Evolutionary conservation across 2,888 invertebrate genomes (phyloP).

Genomic region (Drosophila stalkeri): DNA sequence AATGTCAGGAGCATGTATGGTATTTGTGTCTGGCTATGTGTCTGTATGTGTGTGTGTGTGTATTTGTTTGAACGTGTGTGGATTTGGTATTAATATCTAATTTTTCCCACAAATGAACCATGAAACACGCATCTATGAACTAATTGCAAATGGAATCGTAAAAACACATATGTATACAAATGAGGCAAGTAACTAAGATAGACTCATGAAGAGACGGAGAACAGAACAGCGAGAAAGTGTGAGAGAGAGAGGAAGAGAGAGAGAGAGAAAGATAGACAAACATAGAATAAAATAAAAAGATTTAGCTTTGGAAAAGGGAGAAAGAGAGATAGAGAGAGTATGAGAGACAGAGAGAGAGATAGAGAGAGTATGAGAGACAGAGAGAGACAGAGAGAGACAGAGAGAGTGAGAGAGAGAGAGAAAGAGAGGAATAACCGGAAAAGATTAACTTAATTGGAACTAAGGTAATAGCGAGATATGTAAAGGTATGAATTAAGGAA

Average conservation of each 20-base stretch:
- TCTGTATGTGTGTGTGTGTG: constrained; percentile 9
- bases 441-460: too few relatives aligned
- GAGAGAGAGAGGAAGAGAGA: background rate
- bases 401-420: background rate
- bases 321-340: background rate
- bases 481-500: too few relatives aligned
- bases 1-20: constrained; percentile 20
- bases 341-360: background rate
- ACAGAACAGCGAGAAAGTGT: too few relatives aligned
- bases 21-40: background rate
- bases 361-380: background rate
- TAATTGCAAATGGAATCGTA: constrained; percentile 27
- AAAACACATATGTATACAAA: background rate
- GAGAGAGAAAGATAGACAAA: background rate
- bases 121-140: constrained; percentile 22
- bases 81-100: constrained; percentile 4
- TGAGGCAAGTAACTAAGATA: background rate
- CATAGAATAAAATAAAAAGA: background rate
- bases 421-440: background rate
- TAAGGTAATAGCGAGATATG: too few relatives aligned
- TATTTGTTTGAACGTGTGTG: constrained; percentile 2
- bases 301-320: background rate
- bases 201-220: background rate
- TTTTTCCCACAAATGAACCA: constrained; percentile 2
- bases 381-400: background rate